A percentile compares a stretch with the other conserved stretches of the same genome.
phyloP scores from a whole-genome alignment of 2,888 invertebrate species.

The Formica aserva region DNA sequence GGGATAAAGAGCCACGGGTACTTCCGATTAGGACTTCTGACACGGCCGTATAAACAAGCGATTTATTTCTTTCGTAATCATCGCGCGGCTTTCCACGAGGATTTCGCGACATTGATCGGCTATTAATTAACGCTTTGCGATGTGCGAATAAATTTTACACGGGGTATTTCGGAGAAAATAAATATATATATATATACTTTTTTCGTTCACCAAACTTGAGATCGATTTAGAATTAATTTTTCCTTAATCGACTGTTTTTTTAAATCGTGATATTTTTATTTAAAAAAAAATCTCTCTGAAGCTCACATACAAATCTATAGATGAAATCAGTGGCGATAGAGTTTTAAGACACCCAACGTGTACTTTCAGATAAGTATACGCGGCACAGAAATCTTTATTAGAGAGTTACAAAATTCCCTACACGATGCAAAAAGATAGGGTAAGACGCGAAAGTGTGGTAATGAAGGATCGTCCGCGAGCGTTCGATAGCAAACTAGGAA shows the following conservation, averaged over 20 bases:
- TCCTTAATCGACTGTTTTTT: not conserved
- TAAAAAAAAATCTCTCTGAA: not conserved
- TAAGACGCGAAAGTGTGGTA: too few relatives aligned
- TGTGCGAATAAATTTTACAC: constrained; percentile 8
- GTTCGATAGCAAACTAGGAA: constrained; percentile 49
- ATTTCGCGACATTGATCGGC: not conserved
- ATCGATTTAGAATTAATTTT: not conserved
- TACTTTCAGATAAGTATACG: constrained; percentile 22
- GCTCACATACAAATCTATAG: not conserved
- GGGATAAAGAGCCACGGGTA: constrained; percentile 63
- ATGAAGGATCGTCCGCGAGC: constrained; percentile 30
- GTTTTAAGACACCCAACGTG: not conserved
- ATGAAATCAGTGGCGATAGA: not conserved
- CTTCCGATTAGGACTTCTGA: constrained; percentile 54
- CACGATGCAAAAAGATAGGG: too few relatives aligned
- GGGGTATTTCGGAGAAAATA: not conserved
- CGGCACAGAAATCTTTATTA: constrained; percentile 40
- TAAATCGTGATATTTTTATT: not conserved
- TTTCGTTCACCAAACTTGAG: not conserved
- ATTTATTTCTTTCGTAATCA: constrained; percentile 54
- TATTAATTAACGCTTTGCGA: constrained; percentile 23
- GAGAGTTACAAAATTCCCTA: too few relatives aligned
- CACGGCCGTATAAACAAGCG: constrained; percentile 53
- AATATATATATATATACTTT: not conserved
- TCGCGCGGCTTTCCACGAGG: constrained; percentile 7